Base-by-base conservation (phyloP, 2,113 vertebrate genomes). In the Fulmarus glacialis region DNA sequence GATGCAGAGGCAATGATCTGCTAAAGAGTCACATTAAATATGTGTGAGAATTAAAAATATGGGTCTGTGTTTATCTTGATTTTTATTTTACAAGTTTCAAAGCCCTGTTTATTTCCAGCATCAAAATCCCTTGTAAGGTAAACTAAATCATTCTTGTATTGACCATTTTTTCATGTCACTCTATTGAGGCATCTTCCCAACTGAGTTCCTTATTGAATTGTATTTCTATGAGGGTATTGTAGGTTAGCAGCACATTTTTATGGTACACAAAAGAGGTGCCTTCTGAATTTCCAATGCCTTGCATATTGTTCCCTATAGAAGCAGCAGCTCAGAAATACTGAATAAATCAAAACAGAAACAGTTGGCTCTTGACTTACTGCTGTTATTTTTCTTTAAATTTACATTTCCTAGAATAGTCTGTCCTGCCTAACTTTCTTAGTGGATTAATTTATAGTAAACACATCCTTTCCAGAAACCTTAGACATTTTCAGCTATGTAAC, bases 201-300 rank as follows among this genome's bases (percentile, higher is more conserved):
- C 98, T 98, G 98, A 98, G 98, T 98, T 99, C 98, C 98, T 98
- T 98, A 98, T 99, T 98, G 98, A 98, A 99, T 98, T 98, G 98
- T 98, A 98, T 99, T 99, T 99, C 98, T 99, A 97, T 98, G 98
- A 98, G 98, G 97, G 98, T 98, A 98, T 98, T 99, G 99, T 99
- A 98, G 98, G 98, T 98, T 98, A 98, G 98, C 98, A 98, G 97
- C 98, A 98, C 98, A 98, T 98, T 98, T 98, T 98, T 98, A 97
- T 97, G 97, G 96, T 97, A 97, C 98, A 98, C 98, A 99, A 99
- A 99, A 98, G 98, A 98, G 97, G 96, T 98, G 98, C 98, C 98
- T 98, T 97, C 98, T 98, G 98, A 98, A 98, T 98, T 99, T 98
- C 98, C 97, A 97, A 98, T 98, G 98, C 95, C 98, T 98, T 97